A percentile compares a stretch with the other conserved stretches of the same genome.
Evolutionary conservation across 2,888 invertebrate species (phyloP).

Genomic region (Pyrgus malvae): DNA sequence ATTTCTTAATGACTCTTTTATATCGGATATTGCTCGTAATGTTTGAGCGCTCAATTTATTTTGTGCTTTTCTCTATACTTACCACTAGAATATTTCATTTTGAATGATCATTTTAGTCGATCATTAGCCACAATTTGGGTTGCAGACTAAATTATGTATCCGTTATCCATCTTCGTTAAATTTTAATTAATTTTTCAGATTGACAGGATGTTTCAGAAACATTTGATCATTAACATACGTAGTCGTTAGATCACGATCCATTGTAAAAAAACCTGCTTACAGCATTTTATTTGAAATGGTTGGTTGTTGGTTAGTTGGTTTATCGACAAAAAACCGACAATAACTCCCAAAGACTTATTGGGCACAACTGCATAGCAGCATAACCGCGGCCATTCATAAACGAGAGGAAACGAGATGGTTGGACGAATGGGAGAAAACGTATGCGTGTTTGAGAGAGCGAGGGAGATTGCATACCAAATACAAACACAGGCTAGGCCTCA

Average conservation of each 20-base stretch:
- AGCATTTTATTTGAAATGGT: no score
- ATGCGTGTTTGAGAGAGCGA: constrained; percentile 67
- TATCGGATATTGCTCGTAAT: not conserved
- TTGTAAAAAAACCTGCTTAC: constrained; percentile 4
- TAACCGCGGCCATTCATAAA: constrained; percentile 66
- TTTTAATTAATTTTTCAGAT: no score
- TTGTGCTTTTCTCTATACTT: no score
- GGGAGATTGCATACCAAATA: constrained; percentile 75
- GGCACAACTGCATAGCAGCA: constrained; percentile 59
- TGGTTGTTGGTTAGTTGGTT: no score
- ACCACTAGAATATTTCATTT: no score
- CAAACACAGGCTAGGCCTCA: constrained; percentile 40
- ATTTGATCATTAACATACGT: not conserved
- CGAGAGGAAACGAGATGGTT: constrained; percentile 62
- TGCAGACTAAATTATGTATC: no score
- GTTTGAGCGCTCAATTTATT: not conserved
- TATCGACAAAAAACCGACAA: constrained; percentile 49
- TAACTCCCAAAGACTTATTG: constrained; percentile 49
- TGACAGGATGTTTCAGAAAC: not conserved
- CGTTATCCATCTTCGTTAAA: no score
- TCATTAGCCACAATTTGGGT: no score
- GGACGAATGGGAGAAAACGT: constrained; percentile 54
- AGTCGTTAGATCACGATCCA: constrained; percentile 2
- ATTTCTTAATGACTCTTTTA: not conserved
- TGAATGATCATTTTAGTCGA: no score